Evolutionary conservation across 2,797 vertebrate species (phyloP).

Genomic region (Pangasius sanitwongsei): DNA sequence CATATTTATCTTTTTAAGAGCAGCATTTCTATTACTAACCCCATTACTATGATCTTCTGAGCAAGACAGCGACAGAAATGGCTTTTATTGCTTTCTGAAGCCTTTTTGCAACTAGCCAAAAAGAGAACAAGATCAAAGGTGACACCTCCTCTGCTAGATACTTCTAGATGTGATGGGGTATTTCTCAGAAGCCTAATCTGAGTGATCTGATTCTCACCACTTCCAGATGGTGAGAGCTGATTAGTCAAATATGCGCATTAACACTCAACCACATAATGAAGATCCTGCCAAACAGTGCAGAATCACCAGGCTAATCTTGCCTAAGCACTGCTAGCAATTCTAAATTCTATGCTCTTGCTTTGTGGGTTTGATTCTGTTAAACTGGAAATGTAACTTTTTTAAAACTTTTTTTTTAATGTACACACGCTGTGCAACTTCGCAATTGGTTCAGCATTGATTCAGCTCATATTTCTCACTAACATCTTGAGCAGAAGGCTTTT

Average conservation of each 20-base stretch:
- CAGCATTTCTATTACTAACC: neutral
- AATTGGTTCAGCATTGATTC: conserved; percentile 8
- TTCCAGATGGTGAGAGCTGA: conserved; percentile 73
- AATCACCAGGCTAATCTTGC: neutral
- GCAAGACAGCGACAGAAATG: neutral
- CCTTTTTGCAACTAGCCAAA: conserved; percentile 15
- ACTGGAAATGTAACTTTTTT: neutral
- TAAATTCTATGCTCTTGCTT: neutral
- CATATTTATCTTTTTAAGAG: neutral
- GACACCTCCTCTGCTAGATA: neutral
- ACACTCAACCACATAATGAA: conserved; percentile 62
- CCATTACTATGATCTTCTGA: conserved; percentile 10
- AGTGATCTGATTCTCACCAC: conserved; percentile 26
- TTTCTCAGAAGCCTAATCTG: conserved; percentile 19
- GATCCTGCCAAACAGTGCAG: conserved; percentile 54
- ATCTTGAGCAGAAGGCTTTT: conserved; percentile 29
- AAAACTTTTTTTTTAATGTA: neutral
- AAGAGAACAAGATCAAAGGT: conserved; percentile 23
- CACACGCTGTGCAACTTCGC: neutral
- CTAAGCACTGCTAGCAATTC: neutral
- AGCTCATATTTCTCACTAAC: conserved; percentile 12
- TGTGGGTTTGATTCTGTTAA: neutral
- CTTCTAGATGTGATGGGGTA: conserved; percentile 32
- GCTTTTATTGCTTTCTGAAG: conserved; percentile 27
- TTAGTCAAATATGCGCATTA: conserved; percentile 77